phyloP scores from a whole-genome alignment of 2,888 invertebrate species.

The Drosophila neonasuta region DNA sequence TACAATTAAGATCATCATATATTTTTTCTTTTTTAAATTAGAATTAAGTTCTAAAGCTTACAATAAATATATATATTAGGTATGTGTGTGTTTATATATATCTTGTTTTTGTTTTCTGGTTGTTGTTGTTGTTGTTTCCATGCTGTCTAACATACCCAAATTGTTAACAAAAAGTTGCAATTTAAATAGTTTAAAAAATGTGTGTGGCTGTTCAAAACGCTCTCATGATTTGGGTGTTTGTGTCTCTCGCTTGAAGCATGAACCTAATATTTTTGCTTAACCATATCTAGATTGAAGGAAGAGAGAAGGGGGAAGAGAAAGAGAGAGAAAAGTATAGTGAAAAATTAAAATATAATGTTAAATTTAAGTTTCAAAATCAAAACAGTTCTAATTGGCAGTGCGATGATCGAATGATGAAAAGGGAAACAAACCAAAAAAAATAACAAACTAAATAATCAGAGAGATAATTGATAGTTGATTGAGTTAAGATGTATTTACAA shows the following conservation, averaged over 20 bases:
- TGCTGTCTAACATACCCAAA: constrained; percentile 53
- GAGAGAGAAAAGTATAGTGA: constrained; percentile 28
- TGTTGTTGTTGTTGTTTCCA: constrained; percentile 13
- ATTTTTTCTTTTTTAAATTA: constrained; percentile 56
- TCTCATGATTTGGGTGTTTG: constrained; percentile 51
- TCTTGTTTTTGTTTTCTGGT: background rate
- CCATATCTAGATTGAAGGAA: constrained; percentile 79
- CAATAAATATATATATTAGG: constrained; percentile 53
- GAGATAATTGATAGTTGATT: background rate
- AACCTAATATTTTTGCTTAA: constrained; percentile 81
- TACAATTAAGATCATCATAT: constrained; percentile 34
- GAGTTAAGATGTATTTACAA: constrained; percentile 39
- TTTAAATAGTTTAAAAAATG: constrained; percentile 31
- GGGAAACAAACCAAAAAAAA: constrained; percentile 2
- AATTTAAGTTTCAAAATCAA: constrained; percentile 7
- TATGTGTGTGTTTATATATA: constrained; percentile 46
- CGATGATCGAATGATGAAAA: constrained; percentile 19
- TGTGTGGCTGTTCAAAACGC: constrained; percentile 56
- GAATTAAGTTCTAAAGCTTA: constrained; percentile 65
- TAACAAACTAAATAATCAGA: constrained; percentile 1
- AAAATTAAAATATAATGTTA: constrained; percentile 16
- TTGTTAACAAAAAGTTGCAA: constrained; percentile 51
- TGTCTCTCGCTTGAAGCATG: constrained; percentile 56
- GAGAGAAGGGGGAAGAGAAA: constrained; percentile 44
- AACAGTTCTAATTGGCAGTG: constrained; percentile 45